These are phyloP conservation scores for Hylaeus anthracinus DNA, from an alignment of 1,140 invertebrate species.

Conservation along the genomic window DNA sequence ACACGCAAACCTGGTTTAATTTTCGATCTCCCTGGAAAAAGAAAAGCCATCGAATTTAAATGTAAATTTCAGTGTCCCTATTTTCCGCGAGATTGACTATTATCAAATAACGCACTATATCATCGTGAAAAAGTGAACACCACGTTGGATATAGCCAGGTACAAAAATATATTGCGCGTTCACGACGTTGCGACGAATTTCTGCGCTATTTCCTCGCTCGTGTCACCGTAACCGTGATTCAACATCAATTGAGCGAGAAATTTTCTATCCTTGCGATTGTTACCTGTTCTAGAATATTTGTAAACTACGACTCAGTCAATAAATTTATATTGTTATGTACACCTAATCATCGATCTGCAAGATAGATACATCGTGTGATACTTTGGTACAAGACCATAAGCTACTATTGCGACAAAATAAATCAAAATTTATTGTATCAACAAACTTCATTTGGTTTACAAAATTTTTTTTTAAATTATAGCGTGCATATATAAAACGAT, in stretches of 20 bases:
- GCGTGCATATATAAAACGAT: no score
- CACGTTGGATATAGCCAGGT: background rate
- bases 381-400: no score
- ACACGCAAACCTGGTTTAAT: constrained; percentile 10
- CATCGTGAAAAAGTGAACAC: constrained; percentile 5
- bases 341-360: no score
- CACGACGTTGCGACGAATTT: background rate
- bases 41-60: constrained; percentile 17
- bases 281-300: no score
- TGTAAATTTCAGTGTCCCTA: constrained; percentile 18
- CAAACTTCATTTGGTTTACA: no score
- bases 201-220: constrained; percentile 2
- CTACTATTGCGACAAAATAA: no score
- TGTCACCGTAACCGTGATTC: background rate
- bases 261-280: background rate
- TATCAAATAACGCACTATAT: constrained; percentile 22
- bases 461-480: no score
- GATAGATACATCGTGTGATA: no score
- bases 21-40: constrained; percentile 11
- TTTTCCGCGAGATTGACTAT: constrained; percentile 36
- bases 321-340: no score
- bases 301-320: no score
- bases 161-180: background rate
- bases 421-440: no score
- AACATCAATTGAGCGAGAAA: background rate